Percentiles rank a stretch among this genome's conserved stretches.
Evolutionary conservation across 2,113 vertebrate genomes (phyloP).

Genomic region (Paralichthys olivaceus): DNA sequence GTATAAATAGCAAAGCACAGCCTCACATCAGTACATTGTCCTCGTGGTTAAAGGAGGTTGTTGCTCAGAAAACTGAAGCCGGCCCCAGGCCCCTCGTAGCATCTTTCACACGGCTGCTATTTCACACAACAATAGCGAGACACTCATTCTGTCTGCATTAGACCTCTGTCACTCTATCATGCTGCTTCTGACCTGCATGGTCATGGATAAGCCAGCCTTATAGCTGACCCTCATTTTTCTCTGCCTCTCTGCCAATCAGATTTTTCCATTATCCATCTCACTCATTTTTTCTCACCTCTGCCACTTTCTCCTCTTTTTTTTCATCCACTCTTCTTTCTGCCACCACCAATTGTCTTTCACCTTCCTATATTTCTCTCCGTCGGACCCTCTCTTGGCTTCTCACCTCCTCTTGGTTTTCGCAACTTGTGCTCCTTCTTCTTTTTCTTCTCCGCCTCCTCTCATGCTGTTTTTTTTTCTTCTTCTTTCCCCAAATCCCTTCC

Average conservation of each 20-base stretch:
- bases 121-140: constrained; percentile 60
- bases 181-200: constrained; percentile 59
- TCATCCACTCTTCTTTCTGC: constrained; percentile 9
- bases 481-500: background rate
- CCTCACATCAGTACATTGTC: constrained; percentile 19
- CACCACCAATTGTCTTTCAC: constrained; percentile 45
- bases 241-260: constrained; percentile 51
- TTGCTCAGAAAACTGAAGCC: constrained; percentile 14
- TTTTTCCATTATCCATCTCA: constrained; percentile 72
- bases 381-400: constrained; percentile 34
- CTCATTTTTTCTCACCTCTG: constrained; percentile 67
- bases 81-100: background rate
- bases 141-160: constrained; percentile 48
- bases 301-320: constrained; percentile 8
- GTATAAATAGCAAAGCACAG: background rate
- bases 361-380: constrained; percentile 18
- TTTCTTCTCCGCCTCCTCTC: constrained; percentile 21
- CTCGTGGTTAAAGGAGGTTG: background rate
- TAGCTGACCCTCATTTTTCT: constrained; percentile 73
- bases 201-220: constrained; percentile 74
- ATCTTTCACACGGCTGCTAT: constrained; percentile 19
- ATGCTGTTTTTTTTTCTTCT: background rate
- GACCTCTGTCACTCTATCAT: constrained; percentile 54
- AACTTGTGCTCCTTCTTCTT: constrained; percentile 12
- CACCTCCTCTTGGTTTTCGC: constrained; percentile 18